Evolutionary conservation across 2,113 vertebrate species (phyloP), one percentile per base, ranked within the genome.

Genomic region (Anarrhichthys ocellatus): DNA sequence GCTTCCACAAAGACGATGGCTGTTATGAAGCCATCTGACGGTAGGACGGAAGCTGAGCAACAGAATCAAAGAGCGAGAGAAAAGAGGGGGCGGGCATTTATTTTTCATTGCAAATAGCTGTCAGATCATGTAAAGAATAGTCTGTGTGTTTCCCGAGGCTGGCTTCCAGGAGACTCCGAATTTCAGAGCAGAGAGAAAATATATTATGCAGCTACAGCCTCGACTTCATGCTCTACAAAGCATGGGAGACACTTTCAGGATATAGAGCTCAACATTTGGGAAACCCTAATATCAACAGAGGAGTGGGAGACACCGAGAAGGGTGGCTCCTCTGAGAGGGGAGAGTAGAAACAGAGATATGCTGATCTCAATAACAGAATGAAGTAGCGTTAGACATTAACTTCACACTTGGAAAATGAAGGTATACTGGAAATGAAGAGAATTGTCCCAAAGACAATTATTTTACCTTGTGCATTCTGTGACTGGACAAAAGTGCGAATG

Each of bases 401-500:
- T 22, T 52, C 17, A 52, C 18, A 59, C 5, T 18, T 66, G 64
- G 44, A 24, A 58, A 80, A 80, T 50, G 10, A 80, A 79, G 6
- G 46, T 24, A 29, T 29, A 63, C 29, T 36, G 34, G n/a, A 74
- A 61, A 68, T 10, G 48, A 64, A 65, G 10, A 29, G 20, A 79
- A 42, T 63, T 59, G 2, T 32, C 18, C 4, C 9, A 81, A 34
- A 70, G 42, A 78, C 10, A 73, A 0, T 56, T 20, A 44, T 17
- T 88, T 92, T 96, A 99, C 98, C 97, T 95, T 99, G 98, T 0
- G 96, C 86, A 0, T 97, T 94, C 89, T 99, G 98, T 0, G 98
- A 98, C 92, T 98, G 97, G 88, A 99, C 97, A 13, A 99, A 99
- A 40, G 98, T 99, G 94, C 96, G 98, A 93, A 99, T 97, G 84